These are phyloP conservation scores for Agrilus cyanescens DNA, from an alignment of 2,888 invertebrate genomes.

Conservation along the genomic window DNA sequence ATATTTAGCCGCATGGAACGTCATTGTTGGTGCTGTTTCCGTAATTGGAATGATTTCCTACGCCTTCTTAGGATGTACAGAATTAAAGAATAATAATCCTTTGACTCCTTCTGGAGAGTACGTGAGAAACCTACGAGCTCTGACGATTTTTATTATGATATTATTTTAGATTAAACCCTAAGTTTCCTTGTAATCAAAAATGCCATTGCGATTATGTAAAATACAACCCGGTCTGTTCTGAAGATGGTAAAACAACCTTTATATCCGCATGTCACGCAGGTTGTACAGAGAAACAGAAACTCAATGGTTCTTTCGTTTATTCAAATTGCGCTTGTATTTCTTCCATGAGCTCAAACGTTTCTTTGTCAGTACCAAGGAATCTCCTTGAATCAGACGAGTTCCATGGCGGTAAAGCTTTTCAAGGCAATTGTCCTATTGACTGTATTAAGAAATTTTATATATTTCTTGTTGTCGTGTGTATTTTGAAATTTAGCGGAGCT, in stretches of 20 bases:
- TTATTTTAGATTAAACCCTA: slow-evolving; percentile 33
- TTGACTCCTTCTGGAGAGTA: slow-evolving; percentile 33
- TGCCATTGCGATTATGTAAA: slow-evolving; percentile 60
- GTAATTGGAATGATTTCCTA: slow-evolving; percentile 52
- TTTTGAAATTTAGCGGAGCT: slow-evolving; percentile 47
- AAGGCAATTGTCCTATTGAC: slow-evolving; percentile 45
- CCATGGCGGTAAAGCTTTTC: slow-evolving; percentile 30
- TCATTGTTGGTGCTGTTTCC: slow-evolving; percentile 49
- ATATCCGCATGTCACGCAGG: slow-evolving; percentile 76
- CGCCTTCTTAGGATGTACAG: slow-evolving; percentile 53
- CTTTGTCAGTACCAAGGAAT: slow-evolving; percentile 7
- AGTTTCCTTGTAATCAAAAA: slow-evolving; percentile 45
- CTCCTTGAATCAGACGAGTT: background rate
- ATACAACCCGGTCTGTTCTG: slow-evolving; percentile 62
- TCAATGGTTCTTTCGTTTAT: slow-evolving; percentile 37
- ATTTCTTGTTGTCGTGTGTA: slow-evolving; percentile 42
- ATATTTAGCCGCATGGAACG: slow-evolving; percentile 58
- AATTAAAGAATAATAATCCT: slow-evolving; percentile 42
- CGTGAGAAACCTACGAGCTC: no score
- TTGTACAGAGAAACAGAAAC: slow-evolving; percentile 39
- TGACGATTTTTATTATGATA: no score
- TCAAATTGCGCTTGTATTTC: slow-evolving; percentile 40
- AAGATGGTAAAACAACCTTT: slow-evolving; percentile 48
- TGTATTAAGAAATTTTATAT: slow-evolving; percentile 43
- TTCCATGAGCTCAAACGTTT: slow-evolving; percentile 10